Evolutionary conservation across 1,140 invertebrate genomes (phyloP), one percentile per base, ranked within the genome.

Genomic region (Drosophila biarmipes): DNA sequence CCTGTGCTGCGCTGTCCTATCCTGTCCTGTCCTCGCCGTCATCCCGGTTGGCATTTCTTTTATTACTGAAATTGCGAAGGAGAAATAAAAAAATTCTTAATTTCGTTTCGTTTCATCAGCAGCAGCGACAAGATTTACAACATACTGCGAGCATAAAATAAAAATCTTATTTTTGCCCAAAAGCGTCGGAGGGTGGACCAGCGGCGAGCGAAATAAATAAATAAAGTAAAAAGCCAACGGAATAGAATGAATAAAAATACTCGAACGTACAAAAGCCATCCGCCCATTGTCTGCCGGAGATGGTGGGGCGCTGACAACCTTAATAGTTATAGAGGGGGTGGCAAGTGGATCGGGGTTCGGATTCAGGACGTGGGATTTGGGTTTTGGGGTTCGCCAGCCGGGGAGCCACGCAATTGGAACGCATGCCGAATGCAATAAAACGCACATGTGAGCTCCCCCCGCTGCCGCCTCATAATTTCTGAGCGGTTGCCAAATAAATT

Each of bases 91-190:
- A 87, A 86, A 87, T 87, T 86, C 82, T 87, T 86, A 87, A 86
- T 86, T 86, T 86, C 82, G 82, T 86, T 86, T 86, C 82, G 80
- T 86, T 86, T 86, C 82, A 86, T 85, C 74, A 77, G 69, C 73
- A 77, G 77, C 81, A 86, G 73, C 81, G 63, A 86, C 77, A 86
- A 85, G 81, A 86, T 86, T 86, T 86, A 86, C 81, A 86, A 87
- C 82, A 86, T 87, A 87, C 81, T 86, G 81, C 58, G 81, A 81
- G 82, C 81, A 86, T 87, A 86, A 86, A 87, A 87, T 86, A 86
- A 86, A 86, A 87, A 85, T 86, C 82, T 87, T 81, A 67, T 84
- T 78, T 84, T 64, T 61, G 63, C 61, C 55, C 66, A 68, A 69
- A 68, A 68, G 63, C 66, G 27, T 27, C n/a, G 46, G 38, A 68